Evolutionary conservation across 2,888 invertebrate species (phyloP).

Genomic region (Aphrophora alni): DNA sequence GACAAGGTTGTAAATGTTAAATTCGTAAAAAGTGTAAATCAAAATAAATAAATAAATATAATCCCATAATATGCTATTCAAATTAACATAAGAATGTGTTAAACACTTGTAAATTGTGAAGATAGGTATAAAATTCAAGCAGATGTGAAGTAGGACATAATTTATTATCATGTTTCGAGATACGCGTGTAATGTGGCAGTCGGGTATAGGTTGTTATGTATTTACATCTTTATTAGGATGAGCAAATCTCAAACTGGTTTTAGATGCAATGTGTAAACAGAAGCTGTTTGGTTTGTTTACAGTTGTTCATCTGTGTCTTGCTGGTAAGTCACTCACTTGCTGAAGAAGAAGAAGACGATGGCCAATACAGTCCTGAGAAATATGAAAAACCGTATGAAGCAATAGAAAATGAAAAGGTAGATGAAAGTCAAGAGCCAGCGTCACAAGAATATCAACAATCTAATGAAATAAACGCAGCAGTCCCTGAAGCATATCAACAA

Average conservation of each 20-base stretch:
- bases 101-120: neutral
- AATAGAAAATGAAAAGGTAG: slow-evolving; percentile 19
- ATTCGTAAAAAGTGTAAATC: too few species aligned
- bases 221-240: neutral
- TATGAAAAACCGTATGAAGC: slow-evolving; percentile 47
- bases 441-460: slow-evolving; percentile 7
- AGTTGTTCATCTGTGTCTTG: slow-evolving; percentile 41
- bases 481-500: neutral
- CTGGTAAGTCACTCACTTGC: slow-evolving; percentile 41
- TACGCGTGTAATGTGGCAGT: neutral
- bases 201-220: neutral
- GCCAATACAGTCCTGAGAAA: slow-evolving; percentile 47
- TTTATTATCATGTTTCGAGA: neutral
- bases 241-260: neutral
- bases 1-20: too few species aligned
- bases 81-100: neutral
- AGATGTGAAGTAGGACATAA: neutral
- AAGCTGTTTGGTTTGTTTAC: slow-evolving; percentile 22
- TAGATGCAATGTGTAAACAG: neutral
- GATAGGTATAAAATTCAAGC: neutral
- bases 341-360: slow-evolving; percentile 47
- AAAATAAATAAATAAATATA: too few species aligned
- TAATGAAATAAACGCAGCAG: neutral
- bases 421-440: slow-evolving; percentile 30
- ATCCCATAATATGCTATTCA: neutral